Conservation (phyloP, 2,888 invertebrate genomes). For the Drosophila borealis region DNA sequence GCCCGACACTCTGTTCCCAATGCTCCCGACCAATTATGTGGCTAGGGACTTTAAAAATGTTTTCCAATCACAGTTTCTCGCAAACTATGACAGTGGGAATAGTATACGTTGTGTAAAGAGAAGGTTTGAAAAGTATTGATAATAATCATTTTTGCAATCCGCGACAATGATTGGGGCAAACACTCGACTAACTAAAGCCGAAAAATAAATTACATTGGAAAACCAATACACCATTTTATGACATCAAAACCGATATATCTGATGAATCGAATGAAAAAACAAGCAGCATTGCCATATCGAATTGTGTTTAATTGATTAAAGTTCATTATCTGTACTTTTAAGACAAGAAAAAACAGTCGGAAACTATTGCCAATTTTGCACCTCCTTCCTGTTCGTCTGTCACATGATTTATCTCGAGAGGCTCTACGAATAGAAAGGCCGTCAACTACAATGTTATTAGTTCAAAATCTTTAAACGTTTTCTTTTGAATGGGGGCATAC, state of each 20-base stretch:
- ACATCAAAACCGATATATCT: too few species aligned
- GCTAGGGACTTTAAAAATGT: too few species aligned
- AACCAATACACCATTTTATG: too few species aligned
- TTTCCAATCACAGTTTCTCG: too few species aligned
- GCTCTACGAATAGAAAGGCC: slow-evolving; percentile 3
- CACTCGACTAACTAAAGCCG: too few species aligned
- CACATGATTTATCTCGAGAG: neutral
- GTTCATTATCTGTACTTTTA: slow-evolving; percentile 13
- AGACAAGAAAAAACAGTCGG: neutral
- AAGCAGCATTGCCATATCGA: slow-evolving; percentile 1
- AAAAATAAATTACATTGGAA: too few species aligned
- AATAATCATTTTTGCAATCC: too few species aligned
- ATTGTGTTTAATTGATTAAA: slow-evolving; percentile 3
- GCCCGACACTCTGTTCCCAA: neutral
- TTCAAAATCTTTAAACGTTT: neutral
- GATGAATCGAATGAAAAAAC: neutral
- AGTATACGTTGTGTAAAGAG: too few species aligned
- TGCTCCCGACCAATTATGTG: too few species aligned
- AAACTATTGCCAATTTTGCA: slow-evolving; percentile 18
- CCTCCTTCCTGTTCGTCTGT: slow-evolving; percentile 12
- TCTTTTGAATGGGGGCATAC: neutral
- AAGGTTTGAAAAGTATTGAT: too few species aligned
- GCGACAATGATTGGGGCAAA: too few species aligned
- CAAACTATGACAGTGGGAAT: too few species aligned
- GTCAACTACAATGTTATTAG: neutral